Conservation (phyloP, 1,140 invertebrate species). For the Drosophila hydei region DNA sequence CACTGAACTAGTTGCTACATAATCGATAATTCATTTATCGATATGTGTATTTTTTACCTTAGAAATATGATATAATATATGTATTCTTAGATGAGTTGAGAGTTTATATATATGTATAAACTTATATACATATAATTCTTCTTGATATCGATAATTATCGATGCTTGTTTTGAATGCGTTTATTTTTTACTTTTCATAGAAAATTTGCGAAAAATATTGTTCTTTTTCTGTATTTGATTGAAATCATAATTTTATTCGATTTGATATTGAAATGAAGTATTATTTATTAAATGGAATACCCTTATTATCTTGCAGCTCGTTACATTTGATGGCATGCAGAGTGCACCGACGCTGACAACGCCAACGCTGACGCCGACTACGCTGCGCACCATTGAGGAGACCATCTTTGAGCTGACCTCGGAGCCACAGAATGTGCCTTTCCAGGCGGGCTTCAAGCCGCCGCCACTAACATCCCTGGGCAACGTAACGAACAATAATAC, state of each 20-base stretch:
- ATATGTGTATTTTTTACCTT: no score
- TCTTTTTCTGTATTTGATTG: no score
- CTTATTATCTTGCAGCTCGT: constrained; percentile 88
- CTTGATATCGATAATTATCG: no score
- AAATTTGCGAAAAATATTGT: no score
- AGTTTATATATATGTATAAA: no score
- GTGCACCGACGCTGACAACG: constrained; percentile 95
- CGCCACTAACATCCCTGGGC: constrained; percentile 79
- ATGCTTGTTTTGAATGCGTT: no score
- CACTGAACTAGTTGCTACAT: not conserved
- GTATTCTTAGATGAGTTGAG: no score
- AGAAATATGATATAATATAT: no score
- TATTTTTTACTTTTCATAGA: no score
- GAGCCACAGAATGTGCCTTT: constrained; percentile 89
- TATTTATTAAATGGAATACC: constrained; percentile 3
- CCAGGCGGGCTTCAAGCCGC: constrained; percentile 96
- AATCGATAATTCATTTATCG: not conserved
- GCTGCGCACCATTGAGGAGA: constrained; percentile 94
- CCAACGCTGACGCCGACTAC: constrained; percentile 97
- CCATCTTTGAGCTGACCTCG: constrained; percentile 88
- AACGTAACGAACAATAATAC: constrained; percentile 26
- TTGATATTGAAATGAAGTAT: no score
- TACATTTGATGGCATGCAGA: constrained; percentile 89
- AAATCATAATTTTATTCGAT: no score
- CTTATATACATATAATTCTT: no score